Evolutionary conservation across 2,797 vertebrate species (phyloP), one percentile per base, ranked within the genome.

Genomic region (Anisognathus igniventris): DNA sequence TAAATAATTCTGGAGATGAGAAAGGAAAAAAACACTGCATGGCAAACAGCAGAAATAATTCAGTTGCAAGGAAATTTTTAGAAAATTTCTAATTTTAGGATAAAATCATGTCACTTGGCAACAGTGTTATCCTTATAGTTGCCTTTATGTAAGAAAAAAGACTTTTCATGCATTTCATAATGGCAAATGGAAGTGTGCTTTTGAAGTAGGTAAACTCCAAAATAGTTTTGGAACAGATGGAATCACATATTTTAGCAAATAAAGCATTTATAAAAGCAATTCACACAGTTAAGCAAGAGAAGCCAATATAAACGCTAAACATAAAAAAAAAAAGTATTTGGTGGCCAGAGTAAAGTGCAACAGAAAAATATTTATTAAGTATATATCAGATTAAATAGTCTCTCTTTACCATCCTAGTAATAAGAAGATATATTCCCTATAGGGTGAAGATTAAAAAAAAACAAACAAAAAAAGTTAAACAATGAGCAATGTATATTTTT

Each of bases 61-160:
- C 15, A 73, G 33, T 37, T 12, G 78, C 25, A 56, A 44, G 25
- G 15, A 95, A 71, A 44, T 76, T 60, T 79, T 86, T 23, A 40
- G 51, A 92, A 78, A 48, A 65, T 30, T 51, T 82, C 39, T 75
- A 76, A 65, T 87, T 87, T 93, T 89, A 88, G 44, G 48, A 60
- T 60, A 87, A 91, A 87, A 84, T 72, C 27, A 35, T 28, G 20
- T 75, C 62, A 91, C 76, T 91, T 85, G 72, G 85, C 75, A 96
- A 90, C n/a, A 56, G 7, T 7, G 8, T 44, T 83, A 86, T 90
- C 45, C 33, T 86, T 91, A 71, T 4, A 79, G 44, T 66, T 79
- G 75, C 79, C 48, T 91, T 82, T 79, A 82, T 14, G 13, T 71
- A 91, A 86, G 44, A 66, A 86, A 86, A 40, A 48, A 27, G 28